Conservation (phyloP, 2,113 vertebrate species). For the Drymodes brunneopygia region DNA sequence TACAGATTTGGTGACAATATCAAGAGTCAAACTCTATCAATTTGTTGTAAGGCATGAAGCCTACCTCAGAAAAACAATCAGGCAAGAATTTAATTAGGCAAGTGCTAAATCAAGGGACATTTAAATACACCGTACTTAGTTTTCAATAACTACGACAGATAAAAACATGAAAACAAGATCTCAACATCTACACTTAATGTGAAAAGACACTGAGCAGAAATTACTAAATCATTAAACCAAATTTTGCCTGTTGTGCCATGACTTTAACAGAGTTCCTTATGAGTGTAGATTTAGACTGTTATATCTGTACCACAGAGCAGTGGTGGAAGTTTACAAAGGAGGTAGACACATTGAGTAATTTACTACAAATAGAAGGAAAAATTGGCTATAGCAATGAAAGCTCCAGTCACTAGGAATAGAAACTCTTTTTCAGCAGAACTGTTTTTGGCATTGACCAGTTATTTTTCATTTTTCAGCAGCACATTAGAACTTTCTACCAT, state of each 20-base stretch:
- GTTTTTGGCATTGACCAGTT: background rate
- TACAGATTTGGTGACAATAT: background rate
- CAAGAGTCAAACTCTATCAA: background rate
- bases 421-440: background rate
- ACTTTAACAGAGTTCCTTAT: background rate
- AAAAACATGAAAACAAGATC: background rate
- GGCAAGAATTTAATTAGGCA: background rate
- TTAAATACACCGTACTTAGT: background rate
- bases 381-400: background rate
- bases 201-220: background rate
- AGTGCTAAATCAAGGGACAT: background rate
- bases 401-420: background rate
- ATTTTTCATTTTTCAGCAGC: background rate
- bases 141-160: background rate
- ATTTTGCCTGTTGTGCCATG: background rate
- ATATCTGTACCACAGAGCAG: background rate
- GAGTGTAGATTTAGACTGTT: background rate
- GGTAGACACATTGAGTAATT: background rate
- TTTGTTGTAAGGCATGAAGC: background rate
- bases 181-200: background rate
- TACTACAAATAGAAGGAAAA: background rate
- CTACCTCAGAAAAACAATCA: background rate
- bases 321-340: background rate
- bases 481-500: background rate
- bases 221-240: background rate